Evolutionary conservation across 1,140 invertebrate species (phyloP), one percentile per base, ranked within the genome.

Genomic region (Lasioglossum baleicum): DNA sequence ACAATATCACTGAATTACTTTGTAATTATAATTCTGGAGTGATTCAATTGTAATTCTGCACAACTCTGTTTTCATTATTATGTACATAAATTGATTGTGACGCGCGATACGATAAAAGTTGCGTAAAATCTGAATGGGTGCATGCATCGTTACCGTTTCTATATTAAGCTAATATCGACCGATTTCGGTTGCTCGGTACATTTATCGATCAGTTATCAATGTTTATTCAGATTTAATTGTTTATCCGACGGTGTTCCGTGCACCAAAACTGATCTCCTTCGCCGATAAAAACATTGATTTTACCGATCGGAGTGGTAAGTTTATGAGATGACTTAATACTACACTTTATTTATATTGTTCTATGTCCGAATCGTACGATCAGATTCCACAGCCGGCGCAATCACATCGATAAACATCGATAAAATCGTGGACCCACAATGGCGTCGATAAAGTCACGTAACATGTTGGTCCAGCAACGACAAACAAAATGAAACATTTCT

Each of bases 381-480:
- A n/a, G 56, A n/a, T 8, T 13, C 20, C 1, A n/a, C 1, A n/a
- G 17, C 56, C 56, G 7, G 7, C 56, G 56, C n/a, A 58, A n/a
- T 58, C 56, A 20, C 56, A 58, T 58, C 56, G 56, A 58, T 58
- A 58, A 58, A 58, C n/a, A 22, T 58, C 56, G 56, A 58, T 58
- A 58, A 58, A 58, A 58, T 58, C 44, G 69, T 17, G n/a, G 61
- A 20, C 35, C 17, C 42, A 75, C 20, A 65, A 67, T 67, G 42
- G 7, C 10, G 8, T 1, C 40, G 2, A 68, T 76, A 76, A 76
- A 76, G 22, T 56, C 35, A 10, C 15, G 6, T 65, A 64, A 78
- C 53, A 78, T 72, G 68, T 78, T 72, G 69, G 71, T 65, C 67
- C 58, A 35, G 53, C 40, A 35, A 11, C 22, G 20, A 15, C 35